Evolutionary conservation across 1,140 invertebrate genomes (phyloP).

Genomic region (Thaumetopoea pityocampa): DNA sequence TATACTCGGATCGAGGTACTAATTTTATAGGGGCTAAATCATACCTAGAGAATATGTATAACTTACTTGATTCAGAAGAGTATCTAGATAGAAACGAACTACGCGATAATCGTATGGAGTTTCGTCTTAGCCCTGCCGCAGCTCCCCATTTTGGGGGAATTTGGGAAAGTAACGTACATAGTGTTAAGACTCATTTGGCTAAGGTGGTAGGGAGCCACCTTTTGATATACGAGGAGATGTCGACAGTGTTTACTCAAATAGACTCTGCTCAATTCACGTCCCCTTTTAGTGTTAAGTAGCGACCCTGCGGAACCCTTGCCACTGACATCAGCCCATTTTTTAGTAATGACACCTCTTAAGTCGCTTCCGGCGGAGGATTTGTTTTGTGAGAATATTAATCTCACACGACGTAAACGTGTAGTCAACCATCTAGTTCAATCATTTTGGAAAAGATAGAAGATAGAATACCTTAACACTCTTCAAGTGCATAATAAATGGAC

Average conservation of each 20-base stretch:
- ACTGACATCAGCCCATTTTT: constrained; percentile 58
- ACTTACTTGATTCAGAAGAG: constrained; percentile 8
- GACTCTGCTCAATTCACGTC: constrained; percentile 43
- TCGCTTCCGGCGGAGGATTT: constrained; percentile 12
- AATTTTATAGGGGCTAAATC: constrained; percentile 29
- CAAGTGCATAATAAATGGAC: constrained; percentile 16
- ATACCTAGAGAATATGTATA: constrained; percentile 12
- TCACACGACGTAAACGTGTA: constrained; percentile 3
- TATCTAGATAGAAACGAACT: constrained; percentile 8
- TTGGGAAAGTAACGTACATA: constrained; percentile 18
- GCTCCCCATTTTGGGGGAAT: constrained; percentile 35
- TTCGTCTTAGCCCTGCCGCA: constrained; percentile 25
- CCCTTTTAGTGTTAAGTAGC: constrained; percentile 25
- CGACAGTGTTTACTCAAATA: constrained; percentile 32
- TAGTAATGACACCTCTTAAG: constrained; percentile 30
- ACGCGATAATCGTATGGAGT: constrained; percentile 17
- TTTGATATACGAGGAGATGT: constrained; percentile 34
- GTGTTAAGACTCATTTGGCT: constrained; percentile 33
- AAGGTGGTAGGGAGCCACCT: constrained; percentile 25
- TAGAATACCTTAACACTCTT: constrained; percentile 19
- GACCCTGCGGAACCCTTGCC: constrained; percentile 33
- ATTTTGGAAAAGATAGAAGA: constrained; percentile 20
- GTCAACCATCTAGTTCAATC: constrained; percentile 17
- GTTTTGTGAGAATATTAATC: not conserved
- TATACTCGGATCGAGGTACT: constrained; percentile 33